Evolutionary conservation across 2,888 invertebrate genomes (phyloP).

Genomic region (Agonopterix arenella): DNA sequence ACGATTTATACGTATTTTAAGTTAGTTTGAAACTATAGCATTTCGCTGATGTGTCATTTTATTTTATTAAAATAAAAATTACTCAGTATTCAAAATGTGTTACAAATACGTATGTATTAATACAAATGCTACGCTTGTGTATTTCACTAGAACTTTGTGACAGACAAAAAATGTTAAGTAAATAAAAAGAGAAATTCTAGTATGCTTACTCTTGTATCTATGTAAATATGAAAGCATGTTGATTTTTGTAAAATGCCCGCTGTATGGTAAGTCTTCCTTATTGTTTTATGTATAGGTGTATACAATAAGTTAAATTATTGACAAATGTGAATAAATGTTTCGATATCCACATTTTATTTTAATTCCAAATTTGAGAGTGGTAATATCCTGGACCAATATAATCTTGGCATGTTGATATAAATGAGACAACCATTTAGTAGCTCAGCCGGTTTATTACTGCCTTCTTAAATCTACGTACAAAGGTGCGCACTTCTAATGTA

Average conservation of each 20-base stretch:
- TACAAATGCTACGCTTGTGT: background rate
- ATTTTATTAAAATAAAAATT: background rate
- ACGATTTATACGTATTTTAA: slow-evolving; percentile 15
- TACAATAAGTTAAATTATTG: slow-evolving; percentile 72
- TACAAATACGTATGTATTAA: background rate
- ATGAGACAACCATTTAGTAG: too few relatives aligned
- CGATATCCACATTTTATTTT: slow-evolving; percentile 35
- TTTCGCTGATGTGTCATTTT: background rate
- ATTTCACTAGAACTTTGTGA: background rate
- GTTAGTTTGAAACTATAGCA: background rate
- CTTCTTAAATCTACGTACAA: too few relatives aligned
- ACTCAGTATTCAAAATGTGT: background rate
- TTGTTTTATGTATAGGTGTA: slow-evolving; percentile 67
- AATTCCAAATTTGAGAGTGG: background rate
- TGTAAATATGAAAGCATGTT: slow-evolving; percentile 64
- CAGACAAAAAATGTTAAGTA: background rate
- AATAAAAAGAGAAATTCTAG: background rate
- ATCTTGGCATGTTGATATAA: background rate
- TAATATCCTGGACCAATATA: background rate
- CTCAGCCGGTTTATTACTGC: too few relatives aligned
- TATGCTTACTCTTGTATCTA: slow-evolving; percentile 35
- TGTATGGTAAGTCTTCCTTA: slow-evolving; percentile 67
- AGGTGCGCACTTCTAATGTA: too few relatives aligned
- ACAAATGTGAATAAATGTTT: slow-evolving; percentile 71
- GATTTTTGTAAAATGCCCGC: slow-evolving; percentile 44